These are phyloP conservation scores for Malurus alboscapulatus DNA, from an alignment of 2,113 vertebrate species.

Conservation along the genomic window DNA sequence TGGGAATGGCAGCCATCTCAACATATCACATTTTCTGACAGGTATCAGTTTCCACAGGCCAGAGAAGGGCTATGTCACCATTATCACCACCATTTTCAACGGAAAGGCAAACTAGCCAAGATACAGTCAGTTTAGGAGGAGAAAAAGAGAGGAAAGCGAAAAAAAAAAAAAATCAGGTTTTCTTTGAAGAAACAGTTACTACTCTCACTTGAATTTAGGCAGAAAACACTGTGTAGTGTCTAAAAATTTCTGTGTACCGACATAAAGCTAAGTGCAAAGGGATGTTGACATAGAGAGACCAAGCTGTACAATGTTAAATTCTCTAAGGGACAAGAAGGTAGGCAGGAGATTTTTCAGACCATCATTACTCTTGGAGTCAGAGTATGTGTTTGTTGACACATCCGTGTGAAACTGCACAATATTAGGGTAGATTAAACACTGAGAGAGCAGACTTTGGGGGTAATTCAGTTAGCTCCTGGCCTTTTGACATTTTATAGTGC, in stretches of 20 bases:
- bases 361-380: not conserved
- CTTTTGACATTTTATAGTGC: not conserved
- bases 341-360: not conserved
- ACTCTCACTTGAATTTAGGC: not conserved
- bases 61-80: not conserved
- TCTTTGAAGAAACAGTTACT: not conserved
- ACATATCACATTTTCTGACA: not conserved
- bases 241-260: not conserved
- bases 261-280: not conserved
- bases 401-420: not conserved
- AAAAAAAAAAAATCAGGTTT: not conserved
- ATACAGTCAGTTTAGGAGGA: not conserved
- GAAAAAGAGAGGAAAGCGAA: not conserved
- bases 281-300: not conserved
- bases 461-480: not conserved
- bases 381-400: not conserved
- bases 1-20: not conserved
- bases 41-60: not conserved
- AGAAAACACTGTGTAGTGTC: not conserved
- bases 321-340: not conserved
- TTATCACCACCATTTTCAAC: not conserved
- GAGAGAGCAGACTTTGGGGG: not conserved
- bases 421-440: not conserved
- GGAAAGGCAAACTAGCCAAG: not conserved
- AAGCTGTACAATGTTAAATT: not conserved